These are phyloP conservation scores for Euwallacea fornicatus DNA, from an alignment of 1,140 invertebrate genomes.

Conservation along the genomic window DNA sequence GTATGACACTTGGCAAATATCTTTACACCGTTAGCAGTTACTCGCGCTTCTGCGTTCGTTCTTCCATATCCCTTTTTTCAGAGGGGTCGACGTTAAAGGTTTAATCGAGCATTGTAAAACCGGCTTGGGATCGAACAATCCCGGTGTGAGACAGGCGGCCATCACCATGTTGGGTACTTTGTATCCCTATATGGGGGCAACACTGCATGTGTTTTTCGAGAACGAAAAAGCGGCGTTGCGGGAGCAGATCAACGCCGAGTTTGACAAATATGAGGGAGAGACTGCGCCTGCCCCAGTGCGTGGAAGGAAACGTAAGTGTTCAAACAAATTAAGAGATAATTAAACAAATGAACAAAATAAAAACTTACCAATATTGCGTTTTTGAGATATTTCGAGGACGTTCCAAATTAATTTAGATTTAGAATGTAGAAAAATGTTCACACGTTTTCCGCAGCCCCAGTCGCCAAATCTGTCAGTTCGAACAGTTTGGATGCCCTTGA, in stretches of 20 bases:
- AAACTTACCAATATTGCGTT: too few species aligned
- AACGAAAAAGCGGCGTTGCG: slow-evolving; percentile 82
- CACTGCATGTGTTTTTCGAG: slow-evolving; percentile 79
- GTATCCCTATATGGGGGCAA: slow-evolving; percentile 79
- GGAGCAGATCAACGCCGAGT: slow-evolving; percentile 84
- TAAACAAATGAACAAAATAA: too few species aligned
- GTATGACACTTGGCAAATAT: too few species aligned
- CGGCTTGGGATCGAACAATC: slow-evolving; percentile 80
- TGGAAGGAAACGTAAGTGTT: slow-evolving; percentile 53
- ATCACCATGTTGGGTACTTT: slow-evolving; percentile 70
- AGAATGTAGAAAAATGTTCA: too few species aligned
- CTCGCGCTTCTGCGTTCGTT: too few species aligned
- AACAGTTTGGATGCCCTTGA: slow-evolving; percentile 57
- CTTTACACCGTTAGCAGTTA: too few species aligned
- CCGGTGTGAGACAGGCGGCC: slow-evolving; percentile 74
- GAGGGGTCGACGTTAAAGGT: slow-evolving; percentile 74
- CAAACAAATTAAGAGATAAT: too few species aligned
- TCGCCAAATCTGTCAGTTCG: slow-evolving; percentile 56
- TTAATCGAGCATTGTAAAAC: slow-evolving; percentile 83
- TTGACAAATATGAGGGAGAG: slow-evolving; percentile 78
- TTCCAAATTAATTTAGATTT: too few species aligned
- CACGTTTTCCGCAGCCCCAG: slow-evolving; percentile 39
- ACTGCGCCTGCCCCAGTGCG: slow-evolving; percentile 71
- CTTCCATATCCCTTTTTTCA: slow-evolving; percentile 45
- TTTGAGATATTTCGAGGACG: too few species aligned